These are phyloP conservation scores for Heliothis peltigera DNA, from an alignment of 2,888 invertebrate genomes.

Conservation along the genomic window DNA sequence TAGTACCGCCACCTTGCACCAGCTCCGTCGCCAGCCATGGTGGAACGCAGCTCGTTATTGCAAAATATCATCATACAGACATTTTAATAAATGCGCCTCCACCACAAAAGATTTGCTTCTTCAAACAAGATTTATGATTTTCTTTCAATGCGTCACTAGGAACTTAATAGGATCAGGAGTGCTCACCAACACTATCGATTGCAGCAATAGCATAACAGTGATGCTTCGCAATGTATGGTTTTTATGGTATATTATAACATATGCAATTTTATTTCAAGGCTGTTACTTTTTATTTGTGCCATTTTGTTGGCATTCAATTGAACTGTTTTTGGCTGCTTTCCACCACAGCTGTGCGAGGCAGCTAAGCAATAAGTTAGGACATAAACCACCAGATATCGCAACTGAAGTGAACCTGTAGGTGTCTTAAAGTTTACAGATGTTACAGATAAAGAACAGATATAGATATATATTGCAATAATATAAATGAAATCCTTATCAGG, in stretches of 20 bases:
- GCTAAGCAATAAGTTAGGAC: neutral
- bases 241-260: too few species aligned
- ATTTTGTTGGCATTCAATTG: conserved; percentile 23
- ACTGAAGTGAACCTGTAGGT: neutral
- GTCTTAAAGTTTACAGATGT: neutral
- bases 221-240: neutral
- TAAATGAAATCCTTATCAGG: too few species aligned
- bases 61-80: neutral
- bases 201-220: neutral
- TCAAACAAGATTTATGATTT: neutral
- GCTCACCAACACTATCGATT: neutral
- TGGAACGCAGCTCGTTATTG: conserved; percentile 15
- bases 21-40: neutral
- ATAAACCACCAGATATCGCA: neutral
- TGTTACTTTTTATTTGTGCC: neutral
- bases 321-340: neutral
- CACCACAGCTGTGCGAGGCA: neutral
- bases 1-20: conserved; percentile 14
- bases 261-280: too few species aligned
- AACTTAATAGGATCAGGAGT: neutral
- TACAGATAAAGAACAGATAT: neutral
- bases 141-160: neutral
- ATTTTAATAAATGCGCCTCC: neutral
- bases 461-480: too few species aligned
- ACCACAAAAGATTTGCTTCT: neutral